Percentiles rank a stretch among this genome's conserved stretches.
Evolutionary conservation across 2,888 invertebrate genomes (phyloP).

Genomic region (Microchrysa polita): DNA sequence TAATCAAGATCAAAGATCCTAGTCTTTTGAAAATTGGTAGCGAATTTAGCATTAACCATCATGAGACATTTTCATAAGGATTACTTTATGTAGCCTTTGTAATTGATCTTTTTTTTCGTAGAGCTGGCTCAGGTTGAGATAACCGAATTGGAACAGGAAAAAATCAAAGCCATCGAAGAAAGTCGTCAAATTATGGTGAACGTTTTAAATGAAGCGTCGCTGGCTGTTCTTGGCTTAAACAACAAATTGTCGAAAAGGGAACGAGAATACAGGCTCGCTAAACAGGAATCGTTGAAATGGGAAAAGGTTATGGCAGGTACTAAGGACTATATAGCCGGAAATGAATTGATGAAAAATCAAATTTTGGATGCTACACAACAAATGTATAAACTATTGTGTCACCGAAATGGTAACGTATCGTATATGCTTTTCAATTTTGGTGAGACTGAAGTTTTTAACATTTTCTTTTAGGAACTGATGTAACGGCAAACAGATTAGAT

Average conservation of each 20-base stretch:
- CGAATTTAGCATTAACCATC: too few relatives aligned
- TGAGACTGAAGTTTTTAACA: neutral
- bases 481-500: slow-evolving; percentile 49
- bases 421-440: neutral
- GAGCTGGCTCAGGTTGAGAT: slow-evolving; percentile 64
- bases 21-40: too few relatives aligned
- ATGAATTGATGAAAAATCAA: slow-evolving; percentile 57
- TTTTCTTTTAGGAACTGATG: slow-evolving; percentile 43
- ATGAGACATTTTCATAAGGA: too few relatives aligned
- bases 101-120: slow-evolving; percentile 48
- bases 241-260: slow-evolving; percentile 61
- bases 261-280: slow-evolving; percentile 58
- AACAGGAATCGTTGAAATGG: slow-evolving; percentile 58
- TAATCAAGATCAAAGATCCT: neutral
- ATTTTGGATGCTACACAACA: slow-evolving; percentile 59
- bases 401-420: slow-evolving; percentile 56
- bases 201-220: slow-evolving; percentile 60
- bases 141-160: slow-evolving; percentile 54
- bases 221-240: slow-evolving; percentile 60
- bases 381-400: slow-evolving; percentile 58
- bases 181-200: slow-evolving; percentile 61
- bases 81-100: neutral
- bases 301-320: slow-evolving; percentile 59
- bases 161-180: slow-evolving; percentile 58
- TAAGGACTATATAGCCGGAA: slow-evolving; percentile 56